Percentiles rank a stretch among this genome's conserved stretches.
Conservation (phyloP, 2,113 vertebrate species). For the Xenopus tropicalis region DNA sequence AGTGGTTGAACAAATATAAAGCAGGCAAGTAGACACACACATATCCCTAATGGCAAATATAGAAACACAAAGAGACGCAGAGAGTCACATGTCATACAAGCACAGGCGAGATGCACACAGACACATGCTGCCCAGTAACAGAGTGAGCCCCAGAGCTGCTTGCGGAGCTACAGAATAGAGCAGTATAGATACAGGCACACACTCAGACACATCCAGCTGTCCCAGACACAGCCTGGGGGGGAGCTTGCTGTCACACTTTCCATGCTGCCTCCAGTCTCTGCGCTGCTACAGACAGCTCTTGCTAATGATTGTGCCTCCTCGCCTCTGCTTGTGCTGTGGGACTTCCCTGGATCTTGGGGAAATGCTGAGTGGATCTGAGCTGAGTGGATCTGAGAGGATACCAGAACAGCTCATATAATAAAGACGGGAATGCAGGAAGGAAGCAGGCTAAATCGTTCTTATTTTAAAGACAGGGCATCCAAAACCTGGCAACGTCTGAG, state of each 20-base stretch:
- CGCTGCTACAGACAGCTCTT: not conserved
- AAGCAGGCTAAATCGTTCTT: not conserved
- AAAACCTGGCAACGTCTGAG: slow-evolving; percentile 23
- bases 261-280: slow-evolving; percentile 2
- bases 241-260: slow-evolving; percentile 25
- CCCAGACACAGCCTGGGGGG: not conserved
- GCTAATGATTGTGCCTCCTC: not conserved
- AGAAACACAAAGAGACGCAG: too few species aligned
- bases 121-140: not conserved
- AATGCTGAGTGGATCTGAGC: not conserved
- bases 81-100: too few species aligned
- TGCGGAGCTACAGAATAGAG: not conserved
- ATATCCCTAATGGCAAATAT: too few species aligned
- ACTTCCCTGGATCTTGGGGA: slow-evolving; percentile 2
- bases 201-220: not conserved
- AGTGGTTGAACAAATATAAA: too few species aligned
- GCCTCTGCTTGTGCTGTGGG: not conserved
- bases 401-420: not conserved
- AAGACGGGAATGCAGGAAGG: slow-evolving; percentile 1
- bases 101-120: not conserved
- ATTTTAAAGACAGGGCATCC: slow-evolving; percentile 13
- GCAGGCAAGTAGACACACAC: too few species aligned
- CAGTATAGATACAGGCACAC: not conserved
- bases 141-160: not conserved
- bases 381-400: not conserved